Conservation (phyloP, 2,888 invertebrate genomes). For the Thera obeliscata region DNA sequence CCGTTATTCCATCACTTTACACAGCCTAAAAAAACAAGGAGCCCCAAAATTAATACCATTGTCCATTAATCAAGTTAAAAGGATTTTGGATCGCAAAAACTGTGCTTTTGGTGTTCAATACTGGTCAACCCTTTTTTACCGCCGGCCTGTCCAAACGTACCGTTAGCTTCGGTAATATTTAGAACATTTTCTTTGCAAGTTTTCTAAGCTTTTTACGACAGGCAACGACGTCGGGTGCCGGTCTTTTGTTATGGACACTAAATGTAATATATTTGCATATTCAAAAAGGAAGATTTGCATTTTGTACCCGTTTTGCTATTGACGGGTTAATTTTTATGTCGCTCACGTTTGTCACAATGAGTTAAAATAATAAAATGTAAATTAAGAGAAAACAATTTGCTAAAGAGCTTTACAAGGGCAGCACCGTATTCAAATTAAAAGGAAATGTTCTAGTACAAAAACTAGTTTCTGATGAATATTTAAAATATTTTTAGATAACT, state of each 20-base stretch:
- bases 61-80: slow-evolving; percentile 78
- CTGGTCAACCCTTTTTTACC: slow-evolving; percentile 72
- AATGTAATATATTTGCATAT: slow-evolving; percentile 77
- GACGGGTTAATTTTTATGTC: slow-evolving; percentile 63
- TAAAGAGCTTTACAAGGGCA: slow-evolving; percentile 31
- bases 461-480: neutral
- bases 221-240: slow-evolving; percentile 59
- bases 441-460: slow-evolving; percentile 34
- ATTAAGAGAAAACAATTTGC: slow-evolving; percentile 59
- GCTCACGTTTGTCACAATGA: slow-evolving; percentile 61
- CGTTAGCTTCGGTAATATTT: slow-evolving; percentile 70
- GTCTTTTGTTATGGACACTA: slow-evolving; percentile 59
- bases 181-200: slow-evolving; percentile 68
- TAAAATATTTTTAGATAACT: neutral
- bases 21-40: slow-evolving; percentile 61
- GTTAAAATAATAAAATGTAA: slow-evolving; percentile 72
- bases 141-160: slow-evolving; percentile 49
- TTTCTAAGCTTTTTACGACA: slow-evolving; percentile 74
- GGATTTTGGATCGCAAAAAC: slow-evolving; percentile 71
- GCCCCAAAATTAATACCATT: slow-evolving; percentile 69
- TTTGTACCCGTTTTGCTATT: slow-evolving; percentile 63
- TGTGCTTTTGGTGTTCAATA: slow-evolving; percentile 53
- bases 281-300: slow-evolving; percentile 72
- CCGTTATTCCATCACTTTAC: slow-evolving; percentile 48
- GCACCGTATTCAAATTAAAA: slow-evolving; percentile 20